A percentile compares a stretch with the other conserved stretches of the same genome.
phyloP scores from a whole-genome alignment of 2,888 invertebrate species.

The Melanostoma scalare region DNA sequence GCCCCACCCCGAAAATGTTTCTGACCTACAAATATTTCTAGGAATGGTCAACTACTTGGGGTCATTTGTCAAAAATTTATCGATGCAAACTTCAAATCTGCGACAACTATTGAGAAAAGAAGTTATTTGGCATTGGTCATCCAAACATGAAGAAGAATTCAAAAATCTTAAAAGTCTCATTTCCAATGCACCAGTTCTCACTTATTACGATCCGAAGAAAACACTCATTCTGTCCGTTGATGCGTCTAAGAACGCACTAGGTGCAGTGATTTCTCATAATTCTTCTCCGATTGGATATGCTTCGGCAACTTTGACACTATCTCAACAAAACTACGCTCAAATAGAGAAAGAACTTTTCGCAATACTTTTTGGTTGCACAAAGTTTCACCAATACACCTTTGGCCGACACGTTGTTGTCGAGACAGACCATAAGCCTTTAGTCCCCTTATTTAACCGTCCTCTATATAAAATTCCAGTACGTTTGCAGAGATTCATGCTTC shows the following conservation, averaged over 20 bases:
- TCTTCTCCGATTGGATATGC: conserved; percentile 19
- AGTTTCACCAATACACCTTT: conserved; percentile 65
- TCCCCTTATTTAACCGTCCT: conserved; percentile 58
- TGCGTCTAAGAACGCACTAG: conserved; percentile 15
- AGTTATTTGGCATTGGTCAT: conserved; percentile 32
- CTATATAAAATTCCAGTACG: conserved; percentile 57
- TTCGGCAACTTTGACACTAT: conserved; percentile 52
- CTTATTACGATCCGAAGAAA: conserved; percentile 51
- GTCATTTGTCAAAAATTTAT: conserved; percentile 62
- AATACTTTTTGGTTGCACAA: conserved; percentile 65
- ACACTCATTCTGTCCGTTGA: conserved; percentile 35
- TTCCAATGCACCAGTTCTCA: conserved; percentile 26
- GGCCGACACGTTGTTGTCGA: conserved; percentile 56
- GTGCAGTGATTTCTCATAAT: background rate
- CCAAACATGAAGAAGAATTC: conserved; percentile 36
- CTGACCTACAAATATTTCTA: conserved; percentile 29
- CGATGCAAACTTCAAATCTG: conserved; percentile 22
- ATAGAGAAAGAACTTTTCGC: conserved; percentile 71
- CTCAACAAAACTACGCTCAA: conserved; percentile 67
- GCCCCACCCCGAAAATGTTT: conserved; percentile 32
- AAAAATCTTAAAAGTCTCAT: conserved; percentile 19
- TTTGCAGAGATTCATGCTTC: conserved; percentile 62
- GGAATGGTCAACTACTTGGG: conserved; percentile 62
- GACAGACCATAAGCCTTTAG: conserved; percentile 52
- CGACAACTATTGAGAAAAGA: conserved; percentile 26